Percentiles rank a stretch among this genome's conserved stretches.
phyloP scores from a whole-genome alignment of 2,113 vertebrate genomes.

The Ochotona princeps region DNA sequence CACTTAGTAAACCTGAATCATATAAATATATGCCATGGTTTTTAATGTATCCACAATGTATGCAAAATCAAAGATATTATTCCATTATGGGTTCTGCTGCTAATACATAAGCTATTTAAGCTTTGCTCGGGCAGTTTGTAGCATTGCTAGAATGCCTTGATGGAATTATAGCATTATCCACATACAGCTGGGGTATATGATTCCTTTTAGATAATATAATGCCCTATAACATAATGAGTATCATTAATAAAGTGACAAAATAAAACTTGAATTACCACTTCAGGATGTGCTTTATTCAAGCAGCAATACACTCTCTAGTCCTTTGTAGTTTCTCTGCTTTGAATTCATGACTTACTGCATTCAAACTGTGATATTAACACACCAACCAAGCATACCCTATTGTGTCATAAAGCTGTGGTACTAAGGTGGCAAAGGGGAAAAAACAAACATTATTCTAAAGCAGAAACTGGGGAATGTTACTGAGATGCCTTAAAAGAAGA shows the following conservation, averaged over 20 bases:
- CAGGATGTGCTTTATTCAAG: constrained; percentile 81
- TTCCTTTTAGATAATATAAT: constrained; percentile 71
- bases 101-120: constrained; percentile 63
- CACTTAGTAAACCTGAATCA: constrained; percentile 61
- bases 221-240: constrained; percentile 66
- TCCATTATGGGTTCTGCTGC: not conserved
- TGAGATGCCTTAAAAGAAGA: constrained; percentile 76
- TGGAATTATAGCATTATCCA: constrained; percentile 66
- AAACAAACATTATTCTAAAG: constrained; percentile 83
- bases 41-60: constrained; percentile 51
- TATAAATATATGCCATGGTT: constrained; percentile 61
- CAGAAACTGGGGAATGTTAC: constrained; percentile 72
- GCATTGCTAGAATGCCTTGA: constrained; percentile 54
- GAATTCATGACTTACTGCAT: constrained; percentile 83
- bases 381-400: constrained; percentile 83
- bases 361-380: constrained; percentile 85
- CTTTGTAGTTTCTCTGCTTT: constrained; percentile 84
- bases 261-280: constrained; percentile 84
- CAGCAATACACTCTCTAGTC: constrained; percentile 81
- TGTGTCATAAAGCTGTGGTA: constrained; percentile 83
- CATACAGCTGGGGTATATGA: constrained; percentile 57
- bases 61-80: constrained; percentile 63
- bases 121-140: constrained; percentile 58
- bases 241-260: constrained; percentile 85
- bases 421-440: constrained; percentile 75